Conservation (phyloP, 1,140 invertebrate genomes). For the Pentalonia nigronervosa region DNA sequence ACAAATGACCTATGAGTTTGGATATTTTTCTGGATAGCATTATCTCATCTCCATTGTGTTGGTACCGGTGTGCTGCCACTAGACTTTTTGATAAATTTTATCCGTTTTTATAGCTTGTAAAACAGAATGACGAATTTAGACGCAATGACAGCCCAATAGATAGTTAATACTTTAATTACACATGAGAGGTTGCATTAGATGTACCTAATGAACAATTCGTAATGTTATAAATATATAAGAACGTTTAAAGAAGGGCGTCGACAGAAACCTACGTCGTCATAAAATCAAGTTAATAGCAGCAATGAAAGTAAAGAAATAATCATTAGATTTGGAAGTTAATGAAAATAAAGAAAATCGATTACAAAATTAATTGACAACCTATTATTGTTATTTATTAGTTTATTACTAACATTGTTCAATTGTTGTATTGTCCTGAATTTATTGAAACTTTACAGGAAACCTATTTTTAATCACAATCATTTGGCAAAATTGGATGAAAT, state of each 20-base stretch:
- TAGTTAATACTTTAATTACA: neutral
- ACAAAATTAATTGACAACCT: too few relatives aligned
- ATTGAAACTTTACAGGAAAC: too few relatives aligned
- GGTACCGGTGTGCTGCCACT: neutral
- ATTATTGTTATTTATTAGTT: neutral
- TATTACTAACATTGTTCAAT: too few relatives aligned
- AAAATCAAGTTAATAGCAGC: neutral
- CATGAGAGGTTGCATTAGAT: neutral
- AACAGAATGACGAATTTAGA: neutral
- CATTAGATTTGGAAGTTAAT: neutral
- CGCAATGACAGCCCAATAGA: neutral
- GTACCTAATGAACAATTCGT: neutral
- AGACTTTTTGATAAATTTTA: neutral
- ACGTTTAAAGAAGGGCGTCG: neutral
- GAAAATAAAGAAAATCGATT: neutral
- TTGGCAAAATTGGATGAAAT: too few relatives aligned
- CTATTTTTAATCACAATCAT: too few relatives aligned
- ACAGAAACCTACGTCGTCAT: neutral
- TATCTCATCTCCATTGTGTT: neutral
- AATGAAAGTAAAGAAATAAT: neutral
- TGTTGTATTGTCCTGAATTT: too few relatives aligned
- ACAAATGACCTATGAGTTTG: conserved; percentile 21
- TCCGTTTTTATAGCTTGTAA: neutral
- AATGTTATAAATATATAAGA: neutral
- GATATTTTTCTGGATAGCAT: conserved; percentile 12